Conservation (phyloP, 2,113 vertebrate species). For the Tapirus terrestris region DNA sequence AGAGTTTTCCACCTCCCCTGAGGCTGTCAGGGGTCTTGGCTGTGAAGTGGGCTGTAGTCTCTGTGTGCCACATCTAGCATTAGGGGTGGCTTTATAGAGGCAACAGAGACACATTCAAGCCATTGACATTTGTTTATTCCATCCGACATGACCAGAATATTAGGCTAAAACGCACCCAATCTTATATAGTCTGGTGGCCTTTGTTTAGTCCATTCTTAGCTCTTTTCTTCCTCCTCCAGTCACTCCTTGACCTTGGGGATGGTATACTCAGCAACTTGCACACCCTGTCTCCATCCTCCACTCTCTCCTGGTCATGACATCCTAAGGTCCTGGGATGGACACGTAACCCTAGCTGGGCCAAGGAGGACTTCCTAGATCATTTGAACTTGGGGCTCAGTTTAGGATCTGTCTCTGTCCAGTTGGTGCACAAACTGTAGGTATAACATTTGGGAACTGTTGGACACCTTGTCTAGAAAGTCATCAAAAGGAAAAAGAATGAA, state of each 20-base stretch:
- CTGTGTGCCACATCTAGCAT: not conserved
- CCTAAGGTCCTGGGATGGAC: not conserved
- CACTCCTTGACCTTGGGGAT: not conserved
- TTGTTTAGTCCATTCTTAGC: not conserved
- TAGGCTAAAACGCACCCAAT: not conserved
- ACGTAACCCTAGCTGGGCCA: not conserved
- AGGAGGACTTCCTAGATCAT: not conserved
- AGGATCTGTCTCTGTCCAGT: not conserved
- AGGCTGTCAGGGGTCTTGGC: not conserved
- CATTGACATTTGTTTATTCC: not conserved
- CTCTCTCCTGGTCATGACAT: not conserved
- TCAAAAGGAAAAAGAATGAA: not conserved
- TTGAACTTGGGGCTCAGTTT: not conserved
- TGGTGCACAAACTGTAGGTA: not conserved
- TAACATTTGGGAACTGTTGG: not conserved
- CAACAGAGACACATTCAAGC: not conserved
- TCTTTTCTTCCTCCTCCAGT: not conserved
- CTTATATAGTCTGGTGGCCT: not conserved
- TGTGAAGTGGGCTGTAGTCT: not conserved
- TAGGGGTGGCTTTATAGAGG: not conserved
- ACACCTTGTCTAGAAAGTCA: not conserved
- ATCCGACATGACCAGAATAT: not conserved
- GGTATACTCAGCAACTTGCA: rapidly evolving
- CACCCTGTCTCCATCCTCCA: not conserved
- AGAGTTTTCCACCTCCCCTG: not conserved